Conservation (phyloP, 2,888 invertebrate genomes). For the Sepioteuthis lessoniana region DNA sequence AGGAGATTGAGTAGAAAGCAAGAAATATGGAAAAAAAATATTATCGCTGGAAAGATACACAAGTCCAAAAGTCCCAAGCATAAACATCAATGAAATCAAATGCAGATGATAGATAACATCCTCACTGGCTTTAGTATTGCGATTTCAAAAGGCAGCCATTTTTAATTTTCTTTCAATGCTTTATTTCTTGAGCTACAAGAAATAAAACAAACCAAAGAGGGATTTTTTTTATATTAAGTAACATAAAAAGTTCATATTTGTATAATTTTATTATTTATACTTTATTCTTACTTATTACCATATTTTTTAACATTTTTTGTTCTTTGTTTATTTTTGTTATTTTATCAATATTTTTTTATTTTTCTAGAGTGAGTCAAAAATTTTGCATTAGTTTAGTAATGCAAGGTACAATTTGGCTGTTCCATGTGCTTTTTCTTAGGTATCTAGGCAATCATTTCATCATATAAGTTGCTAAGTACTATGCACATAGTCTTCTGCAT, state of each 20-base stretch:
- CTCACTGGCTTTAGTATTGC: not conserved
- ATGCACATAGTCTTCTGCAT: too few species aligned
- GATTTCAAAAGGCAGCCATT: not conserved
- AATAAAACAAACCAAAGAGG: not conserved
- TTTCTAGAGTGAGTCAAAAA: too few species aligned
- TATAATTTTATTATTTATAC: too few species aligned
- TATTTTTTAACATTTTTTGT: too few species aligned
- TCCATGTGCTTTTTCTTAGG: too few species aligned
- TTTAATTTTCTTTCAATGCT: not conserved
- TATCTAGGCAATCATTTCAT: too few species aligned
- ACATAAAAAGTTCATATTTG: not conserved
- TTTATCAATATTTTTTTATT: too few species aligned
- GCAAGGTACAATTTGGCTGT: too few species aligned
- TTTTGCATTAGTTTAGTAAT: too few species aligned
- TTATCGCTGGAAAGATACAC: not conserved
- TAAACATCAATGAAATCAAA: constrained; percentile 10
- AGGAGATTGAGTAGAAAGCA: not conserved
- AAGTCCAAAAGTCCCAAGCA: not conserved
- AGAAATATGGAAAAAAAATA: not conserved
- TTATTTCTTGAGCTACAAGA: not conserved
- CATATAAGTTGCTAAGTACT: too few species aligned
- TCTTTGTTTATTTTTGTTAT: too few species aligned
- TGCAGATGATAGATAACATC: not conserved
- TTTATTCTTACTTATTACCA: too few species aligned
- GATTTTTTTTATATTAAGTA: not conserved